Base-by-base conservation (phyloP, 2,888 invertebrate species). In the Agrilus cyanescens region DNA sequence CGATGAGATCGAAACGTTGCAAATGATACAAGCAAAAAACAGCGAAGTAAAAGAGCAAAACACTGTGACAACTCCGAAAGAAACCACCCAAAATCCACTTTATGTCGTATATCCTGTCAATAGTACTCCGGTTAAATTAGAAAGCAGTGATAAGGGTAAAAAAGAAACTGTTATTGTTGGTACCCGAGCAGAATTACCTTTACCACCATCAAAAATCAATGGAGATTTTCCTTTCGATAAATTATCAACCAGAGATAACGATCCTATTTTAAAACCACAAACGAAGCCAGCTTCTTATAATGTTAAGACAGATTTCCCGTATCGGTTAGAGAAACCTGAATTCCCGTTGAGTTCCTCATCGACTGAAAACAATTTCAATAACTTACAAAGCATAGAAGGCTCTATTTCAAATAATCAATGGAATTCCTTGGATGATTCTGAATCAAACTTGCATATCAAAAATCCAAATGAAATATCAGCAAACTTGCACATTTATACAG, bases 21-120 rank as follows among this genome's bases (percentile, higher is more conserved):
- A 82, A 63, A 81, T 82, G 82, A 70, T 82, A 36, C 80, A 81
- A 55, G 70, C 73, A 0, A 69, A 74, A 53, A 63, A 68, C 45
- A 59, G 67, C 10, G 59, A 66, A 46, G 57, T 64, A 41, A 54
- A 65, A 37, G 58, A 62, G 31, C 60, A 59, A 5, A 65, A 63
- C 6, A 62, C 66, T 7, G 58, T 55, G 6, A 56, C 58, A 0
- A 57, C 59, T 1, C 58, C 56, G 0, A 55, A 58, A 44, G 56
- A 55, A 12, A 57, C 56, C n/a, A 53, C 55, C 4, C 67, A 69
- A 34, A 48, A 48, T 10, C 71, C 72, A 0, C 67, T 73, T 1
- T 73, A 72, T 54, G 74, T 78, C 2, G 77, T 78, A 1, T 78
- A 78, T 54, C 78, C 78, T 3, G 74, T 75, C 1, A 75, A 74